Evolutionary conservation across 2,113 vertebrate genomes (phyloP).

Genomic region (Emydura subglobosa): DNA sequence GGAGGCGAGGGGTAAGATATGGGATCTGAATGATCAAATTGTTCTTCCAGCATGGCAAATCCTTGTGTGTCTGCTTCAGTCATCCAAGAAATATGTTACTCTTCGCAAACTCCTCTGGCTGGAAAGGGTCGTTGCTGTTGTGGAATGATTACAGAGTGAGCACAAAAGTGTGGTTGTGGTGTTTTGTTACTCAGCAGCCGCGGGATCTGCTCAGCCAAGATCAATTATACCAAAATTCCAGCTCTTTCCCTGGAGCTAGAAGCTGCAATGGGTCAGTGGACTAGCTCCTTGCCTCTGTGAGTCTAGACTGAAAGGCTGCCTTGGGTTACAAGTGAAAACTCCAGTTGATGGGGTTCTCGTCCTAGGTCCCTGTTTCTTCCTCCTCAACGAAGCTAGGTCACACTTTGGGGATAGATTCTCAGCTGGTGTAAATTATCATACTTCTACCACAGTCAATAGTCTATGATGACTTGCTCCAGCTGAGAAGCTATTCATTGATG

Average conservation of each 20-base stretch:
- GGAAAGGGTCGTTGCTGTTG: not conserved
- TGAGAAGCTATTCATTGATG: not conserved
- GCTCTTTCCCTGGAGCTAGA: not conserved
- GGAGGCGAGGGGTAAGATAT: not conserved
- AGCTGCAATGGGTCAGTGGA: not conserved
- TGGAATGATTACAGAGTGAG: rapidly evolving
- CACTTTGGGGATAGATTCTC: not conserved
- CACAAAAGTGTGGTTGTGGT: not conserved
- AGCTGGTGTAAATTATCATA: not conserved
- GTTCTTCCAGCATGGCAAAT: not conserved
- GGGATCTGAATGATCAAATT: not conserved
- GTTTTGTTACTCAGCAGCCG: not conserved
- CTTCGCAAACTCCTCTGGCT: not conserved
- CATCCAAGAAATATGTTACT: rapidly evolving
- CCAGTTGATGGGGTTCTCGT: not conserved
- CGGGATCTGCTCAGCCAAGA: not conserved
- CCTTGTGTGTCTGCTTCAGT: not conserved
- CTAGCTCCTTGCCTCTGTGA: not conserved
- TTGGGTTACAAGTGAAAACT: not conserved
- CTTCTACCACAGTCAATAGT: not conserved
- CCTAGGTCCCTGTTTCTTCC: too few relatives aligned
- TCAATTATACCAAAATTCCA: not conserved
- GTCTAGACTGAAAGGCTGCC: rapidly evolving
- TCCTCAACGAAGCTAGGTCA: not conserved
- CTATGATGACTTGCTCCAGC: not conserved